These are phyloP conservation scores for Oxycera nigricornis DNA, from an alignment of 2,888 invertebrate genomes.

Conservation along the genomic window DNA sequence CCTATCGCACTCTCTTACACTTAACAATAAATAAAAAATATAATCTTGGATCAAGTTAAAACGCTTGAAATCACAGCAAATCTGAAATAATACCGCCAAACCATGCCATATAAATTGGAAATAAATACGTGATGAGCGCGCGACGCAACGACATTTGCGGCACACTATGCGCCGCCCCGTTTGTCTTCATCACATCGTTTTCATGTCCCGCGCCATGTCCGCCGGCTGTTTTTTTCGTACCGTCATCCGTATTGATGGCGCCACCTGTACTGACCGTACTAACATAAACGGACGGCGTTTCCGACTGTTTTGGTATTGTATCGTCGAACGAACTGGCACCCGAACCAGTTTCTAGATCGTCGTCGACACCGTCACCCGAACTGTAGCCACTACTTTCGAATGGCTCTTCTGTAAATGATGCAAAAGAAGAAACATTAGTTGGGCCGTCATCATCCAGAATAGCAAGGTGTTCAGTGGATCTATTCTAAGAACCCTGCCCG, in stretches of 20 bases:
- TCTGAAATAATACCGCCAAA: constrained; percentile 83
- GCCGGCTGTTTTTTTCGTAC: constrained; percentile 53
- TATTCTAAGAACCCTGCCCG: no score
- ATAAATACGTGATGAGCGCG: constrained; percentile 73
- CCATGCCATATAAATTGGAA: constrained; percentile 86
- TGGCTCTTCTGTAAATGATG: constrained; percentile 65
- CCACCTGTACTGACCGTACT: constrained; percentile 49
- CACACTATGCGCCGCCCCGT: constrained; percentile 48
- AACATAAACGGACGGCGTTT: constrained; percentile 42
- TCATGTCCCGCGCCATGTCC: constrained; percentile 48
- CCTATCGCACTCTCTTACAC: constrained; percentile 10
- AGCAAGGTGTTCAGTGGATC: no score
- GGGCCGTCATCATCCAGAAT: constrained; percentile 46
- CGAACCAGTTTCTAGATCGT: constrained; percentile 60
- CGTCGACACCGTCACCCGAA: constrained; percentile 71
- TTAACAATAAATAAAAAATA: constrained; percentile 30
- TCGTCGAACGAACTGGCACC: constrained; percentile 56
- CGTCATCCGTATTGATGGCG: constrained; percentile 27
- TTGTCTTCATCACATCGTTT: constrained; percentile 48
- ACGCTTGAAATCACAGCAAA: constrained; percentile 72
- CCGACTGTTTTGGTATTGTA: constrained; percentile 44
- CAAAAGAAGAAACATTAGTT: background rate
- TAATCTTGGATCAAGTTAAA: constrained; percentile 11
- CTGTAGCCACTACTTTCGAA: constrained; percentile 75
- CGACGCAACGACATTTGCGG: constrained; percentile 52